phyloP scores from a whole-genome alignment of 2,797 vertebrate genomes.

The Yasuhikotakia modesta region DNA sequence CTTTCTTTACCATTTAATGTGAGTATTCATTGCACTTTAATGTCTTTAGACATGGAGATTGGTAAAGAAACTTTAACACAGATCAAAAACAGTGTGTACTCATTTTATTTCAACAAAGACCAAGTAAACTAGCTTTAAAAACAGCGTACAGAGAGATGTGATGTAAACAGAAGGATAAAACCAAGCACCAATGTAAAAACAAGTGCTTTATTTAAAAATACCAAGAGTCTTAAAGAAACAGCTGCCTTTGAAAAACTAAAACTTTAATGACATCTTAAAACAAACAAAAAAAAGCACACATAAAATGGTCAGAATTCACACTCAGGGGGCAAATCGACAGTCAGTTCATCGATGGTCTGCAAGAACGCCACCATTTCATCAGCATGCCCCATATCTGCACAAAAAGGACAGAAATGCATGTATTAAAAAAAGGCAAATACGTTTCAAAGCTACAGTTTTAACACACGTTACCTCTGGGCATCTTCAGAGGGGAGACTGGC shows the following conservation, averaged over 20 bases:
- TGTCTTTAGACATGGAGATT: slow-evolving; percentile 61
- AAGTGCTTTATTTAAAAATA: neutral
- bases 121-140: neutral
- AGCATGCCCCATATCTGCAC: slow-evolving; percentile 11
- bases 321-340: slow-evolving; percentile 55
- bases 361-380: slow-evolving; percentile 57
- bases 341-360: slow-evolving; percentile 56
- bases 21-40: slow-evolving; percentile 78
- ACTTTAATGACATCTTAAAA: slow-evolving; percentile 16
- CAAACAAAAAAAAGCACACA: too few species aligned
- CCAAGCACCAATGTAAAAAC: neutral
- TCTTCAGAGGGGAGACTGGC: slow-evolving; percentile 54
- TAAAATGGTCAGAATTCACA: slow-evolving; percentile 49
- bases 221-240: neutral
- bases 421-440: too few species aligned
- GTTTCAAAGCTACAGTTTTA: neutral
- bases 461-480: slow-evolving; percentile 47
- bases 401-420: too few species aligned
- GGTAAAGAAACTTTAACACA: slow-evolving; percentile 59
- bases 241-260: neutral
- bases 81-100: neutral
- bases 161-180: too few species aligned
- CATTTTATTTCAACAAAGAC: neutral
- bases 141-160: too few species aligned
- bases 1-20: slow-evolving; percentile 59